Conservation (phyloP, 2,797 vertebrate species). For the Bryconaethiops microstoma region DNA sequence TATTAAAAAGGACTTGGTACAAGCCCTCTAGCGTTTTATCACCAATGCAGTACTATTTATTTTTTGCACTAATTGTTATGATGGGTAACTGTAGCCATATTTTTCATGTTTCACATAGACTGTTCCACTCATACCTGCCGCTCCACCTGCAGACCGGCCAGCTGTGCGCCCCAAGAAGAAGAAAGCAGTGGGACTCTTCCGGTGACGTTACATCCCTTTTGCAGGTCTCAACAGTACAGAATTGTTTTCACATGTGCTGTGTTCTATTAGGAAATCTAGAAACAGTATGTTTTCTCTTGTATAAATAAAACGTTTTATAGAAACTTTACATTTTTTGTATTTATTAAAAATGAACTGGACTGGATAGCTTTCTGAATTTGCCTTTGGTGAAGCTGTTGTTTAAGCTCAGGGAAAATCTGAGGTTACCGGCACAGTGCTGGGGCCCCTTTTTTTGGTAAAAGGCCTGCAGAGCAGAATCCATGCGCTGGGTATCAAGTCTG, state of each 20-base stretch:
- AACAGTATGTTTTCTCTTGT: too few species aligned
- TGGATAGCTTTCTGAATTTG: not conserved
- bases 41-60: not conserved
- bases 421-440: not conserved
- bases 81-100: not conserved
- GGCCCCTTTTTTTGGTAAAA: not conserved
- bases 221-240: slow-evolving; percentile 14
- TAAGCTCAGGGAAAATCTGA: not conserved
- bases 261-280: not conserved
- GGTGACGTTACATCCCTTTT: slow-evolving; percentile 58
- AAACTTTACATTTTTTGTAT: too few species aligned
- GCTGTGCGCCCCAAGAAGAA: slow-evolving; percentile 76
- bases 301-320: too few species aligned
- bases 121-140: not conserved
- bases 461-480: not conserved
- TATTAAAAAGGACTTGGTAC: too few species aligned
- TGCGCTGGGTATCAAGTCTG: not conserved
- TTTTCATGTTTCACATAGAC: slow-evolving; percentile 49
- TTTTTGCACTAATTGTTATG: not conserved
- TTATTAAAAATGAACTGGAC: not conserved
- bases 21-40: not conserved
- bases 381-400: not conserved
- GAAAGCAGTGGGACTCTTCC: slow-evolving; percentile 75
- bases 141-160: slow-evolving; percentile 42
- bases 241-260: too few species aligned